Evolutionary conservation across 2,113 vertebrate species (phyloP).

Genomic region (Psittacara wagleri): DNA sequence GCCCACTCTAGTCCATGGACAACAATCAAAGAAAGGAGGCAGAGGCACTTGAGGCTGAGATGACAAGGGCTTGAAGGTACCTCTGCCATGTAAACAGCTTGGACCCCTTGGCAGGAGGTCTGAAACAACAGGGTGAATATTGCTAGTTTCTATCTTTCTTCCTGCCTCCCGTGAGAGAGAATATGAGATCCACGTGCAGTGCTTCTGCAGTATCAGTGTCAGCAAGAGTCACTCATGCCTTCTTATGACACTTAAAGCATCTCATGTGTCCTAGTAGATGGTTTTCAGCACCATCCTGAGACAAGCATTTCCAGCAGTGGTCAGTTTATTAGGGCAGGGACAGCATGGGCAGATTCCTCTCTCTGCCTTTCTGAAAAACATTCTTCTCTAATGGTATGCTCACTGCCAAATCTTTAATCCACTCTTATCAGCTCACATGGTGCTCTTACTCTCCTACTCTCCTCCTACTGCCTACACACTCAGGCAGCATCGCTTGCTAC

Average conservation of each 20-base stretch:
- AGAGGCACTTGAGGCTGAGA: not conserved
- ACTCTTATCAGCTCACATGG: not conserved
- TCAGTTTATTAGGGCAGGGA: not conserved
- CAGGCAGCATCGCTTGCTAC: not conserved
- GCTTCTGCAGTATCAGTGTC: not conserved
- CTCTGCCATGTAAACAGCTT: not conserved
- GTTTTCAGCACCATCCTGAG: not conserved
- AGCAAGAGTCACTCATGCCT: not conserved
- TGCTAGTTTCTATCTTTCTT: not conserved
- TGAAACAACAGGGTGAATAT: not conserved
- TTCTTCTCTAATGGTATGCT: not conserved
- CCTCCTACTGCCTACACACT: not conserved
- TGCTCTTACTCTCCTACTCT: not conserved
- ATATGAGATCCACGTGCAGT: not conserved
- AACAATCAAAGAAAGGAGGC: not conserved
- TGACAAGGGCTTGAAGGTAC: not conserved
- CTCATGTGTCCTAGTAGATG: not conserved
- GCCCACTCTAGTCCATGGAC: not conserved
- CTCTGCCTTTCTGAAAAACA: not conserved
- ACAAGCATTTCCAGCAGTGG: constrained; percentile 18
- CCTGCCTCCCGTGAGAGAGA: not conserved
- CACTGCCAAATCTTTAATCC: constrained; percentile 10
- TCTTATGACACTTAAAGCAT: not conserved
- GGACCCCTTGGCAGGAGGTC: not conserved
- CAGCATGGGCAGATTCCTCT: not conserved